Evolutionary conservation across 2,113 vertebrate species (phyloP), one percentile per base, ranked within the genome.

Genomic region (Gavia stellata): DNA sequence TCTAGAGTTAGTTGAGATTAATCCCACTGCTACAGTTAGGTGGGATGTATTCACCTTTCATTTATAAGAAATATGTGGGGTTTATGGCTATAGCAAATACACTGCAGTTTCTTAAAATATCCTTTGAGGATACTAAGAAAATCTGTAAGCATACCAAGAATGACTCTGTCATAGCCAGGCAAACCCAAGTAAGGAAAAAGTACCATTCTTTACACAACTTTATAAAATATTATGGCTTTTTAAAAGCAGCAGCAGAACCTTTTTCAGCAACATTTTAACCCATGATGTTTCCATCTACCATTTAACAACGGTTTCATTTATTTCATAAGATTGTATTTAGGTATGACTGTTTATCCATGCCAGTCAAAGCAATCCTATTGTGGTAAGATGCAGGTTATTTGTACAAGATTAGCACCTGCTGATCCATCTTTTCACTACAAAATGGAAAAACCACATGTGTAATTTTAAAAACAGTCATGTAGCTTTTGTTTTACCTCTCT

Each of bases 281-380:
- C 34, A 26, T 90, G 31, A 63, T 58, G 33, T 38, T 94, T 75
- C 50, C 38, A 68, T 58, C 31, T 80, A 38, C 21, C 8, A 11
- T 72, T 87, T 87, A 94, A 79, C 29, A 91, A 66, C 28, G 14
- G 7, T 42, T 95, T 82, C 19, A 71, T 72, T 87, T 94, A 31
- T 96, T 96, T 94, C 65, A 67, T 86, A 78, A 92, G 53, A 87
- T 50, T 65, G 56, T 56, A 66, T 84, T 89, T 86, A 83, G 38
- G 47, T 83, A 77, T 83, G 23, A 55, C 66, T 82, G 44, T 66
- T 96, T 90, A 88, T 75, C 75, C 80, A 75, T 59, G 78, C 23
- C 81, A 87, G 31, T 92, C 88, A 93, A 97, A 96, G 71, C 56
- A 96, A 84, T 95, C 72, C 70, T 93, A 34, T 95, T 88, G 80